Percentiles rank a stretch among this genome's conserved stretches.
These are phyloP conservation scores for Strigamia crassipes DNA, from an alignment of 2,888 invertebrate genomes.

Conservation along the genomic window DNA sequence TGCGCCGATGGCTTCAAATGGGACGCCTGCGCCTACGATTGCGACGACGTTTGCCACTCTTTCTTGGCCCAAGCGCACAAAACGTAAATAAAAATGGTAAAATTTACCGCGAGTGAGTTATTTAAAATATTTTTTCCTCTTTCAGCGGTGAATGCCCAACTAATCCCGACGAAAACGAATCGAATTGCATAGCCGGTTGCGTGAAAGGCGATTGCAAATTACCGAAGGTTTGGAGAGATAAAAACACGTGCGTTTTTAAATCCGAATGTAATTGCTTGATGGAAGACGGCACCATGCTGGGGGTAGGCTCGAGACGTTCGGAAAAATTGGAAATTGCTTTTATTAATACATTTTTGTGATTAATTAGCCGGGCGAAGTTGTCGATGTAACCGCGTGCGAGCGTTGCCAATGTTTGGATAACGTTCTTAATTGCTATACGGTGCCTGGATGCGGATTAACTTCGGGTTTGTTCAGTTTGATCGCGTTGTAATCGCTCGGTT, in stretches of 20 bases:
- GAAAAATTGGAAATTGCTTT: not conserved
- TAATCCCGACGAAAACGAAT: not conserved
- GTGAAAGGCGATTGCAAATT: conserved; percentile 52
- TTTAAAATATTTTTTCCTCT: not conserved
- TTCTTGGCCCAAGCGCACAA: conserved; percentile 37
- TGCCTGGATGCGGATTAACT: not conserved
- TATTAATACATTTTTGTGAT: not conserved
- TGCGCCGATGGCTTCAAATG: conserved; percentile 68
- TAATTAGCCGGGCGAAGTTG: conserved; percentile 70
- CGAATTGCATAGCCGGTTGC: conserved; percentile 50
- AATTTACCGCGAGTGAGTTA: too few species aligned
- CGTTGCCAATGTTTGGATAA: conserved; percentile 82
- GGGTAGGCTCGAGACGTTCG: conserved; percentile 61
- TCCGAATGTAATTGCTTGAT: conserved; percentile 78
- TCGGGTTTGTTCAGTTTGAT: not conserved
- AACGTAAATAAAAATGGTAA: conserved; percentile 45
- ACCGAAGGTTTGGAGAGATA: conserved; percentile 69
- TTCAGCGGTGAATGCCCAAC: not conserved
- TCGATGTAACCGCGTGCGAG: conserved; percentile 67
- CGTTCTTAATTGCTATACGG: conserved; percentile 66
- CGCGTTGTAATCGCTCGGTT: not conserved
- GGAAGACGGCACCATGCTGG: conserved; percentile 67
- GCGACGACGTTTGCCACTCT: conserved; percentile 69
- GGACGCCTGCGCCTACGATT: conserved; percentile 73
- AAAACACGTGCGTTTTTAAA: conserved; percentile 71